Evolutionary conservation across 2,113 vertebrate genomes (phyloP).

Genomic region (Xiphias gladius): DNA sequence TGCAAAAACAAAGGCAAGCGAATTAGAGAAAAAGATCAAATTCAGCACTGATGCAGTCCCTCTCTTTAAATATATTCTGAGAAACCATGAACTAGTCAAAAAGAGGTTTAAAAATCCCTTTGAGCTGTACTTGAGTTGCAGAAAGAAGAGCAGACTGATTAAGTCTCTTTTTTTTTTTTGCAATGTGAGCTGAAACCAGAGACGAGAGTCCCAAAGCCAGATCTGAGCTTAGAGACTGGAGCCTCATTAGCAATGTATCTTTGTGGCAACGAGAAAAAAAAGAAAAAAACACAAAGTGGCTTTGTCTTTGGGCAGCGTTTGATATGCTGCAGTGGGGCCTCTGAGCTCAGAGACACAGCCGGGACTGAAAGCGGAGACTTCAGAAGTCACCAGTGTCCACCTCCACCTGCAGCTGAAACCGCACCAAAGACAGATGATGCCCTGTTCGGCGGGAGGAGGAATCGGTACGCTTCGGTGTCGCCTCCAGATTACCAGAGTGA

Average conservation of each 20-base stretch:
- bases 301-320: conserved; percentile 73
- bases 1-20: background rate
- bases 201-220: conserved; percentile 53
- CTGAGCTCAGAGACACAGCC: conserved; percentile 45
- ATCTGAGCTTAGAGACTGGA: conserved; percentile 52
- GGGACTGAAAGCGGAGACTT: conserved; percentile 70
- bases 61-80: conserved; percentile 28
- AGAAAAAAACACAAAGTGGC: conserved; percentile 57
- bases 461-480: background rate
- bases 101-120: conserved; percentile 27
- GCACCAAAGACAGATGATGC: conserved; percentile 41
- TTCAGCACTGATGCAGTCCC: background rate
- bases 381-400: conserved; percentile 67
- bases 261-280: conserved; percentile 30
- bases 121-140: conserved; percentile 38
- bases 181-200: conserved; percentile 61
- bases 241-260: conserved; percentile 74
- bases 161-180: conserved; percentile 33
- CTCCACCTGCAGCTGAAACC: conserved; percentile 60
- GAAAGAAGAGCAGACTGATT: conserved; percentile 51
- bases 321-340: conserved; percentile 62
- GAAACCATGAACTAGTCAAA: conserved; percentile 32
- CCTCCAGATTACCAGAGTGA: conserved; percentile 3
- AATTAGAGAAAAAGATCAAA: conserved; percentile 17
- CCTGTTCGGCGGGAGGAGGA: conserved; percentile 46